Evolutionary conservation across 2,888 invertebrate species (phyloP), one percentile per base, ranked within the genome.

Genomic region (Lycophotia porphyrea): DNA sequence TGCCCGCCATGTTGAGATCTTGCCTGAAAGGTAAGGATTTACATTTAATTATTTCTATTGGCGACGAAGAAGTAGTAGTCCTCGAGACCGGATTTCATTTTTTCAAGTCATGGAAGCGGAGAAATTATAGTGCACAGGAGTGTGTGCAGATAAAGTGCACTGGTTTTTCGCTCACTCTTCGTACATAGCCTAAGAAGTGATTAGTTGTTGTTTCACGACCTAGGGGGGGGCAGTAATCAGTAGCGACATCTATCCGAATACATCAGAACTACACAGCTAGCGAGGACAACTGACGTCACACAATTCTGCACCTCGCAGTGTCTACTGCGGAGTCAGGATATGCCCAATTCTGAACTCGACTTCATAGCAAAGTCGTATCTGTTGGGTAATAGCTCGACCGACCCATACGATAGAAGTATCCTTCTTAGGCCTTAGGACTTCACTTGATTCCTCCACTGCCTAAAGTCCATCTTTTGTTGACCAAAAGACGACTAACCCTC

Each of bases 1-100:
- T 0, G 97, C 97, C 8, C 97, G 96, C 98, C 98, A 98, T 24
- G 96, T 96, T 67, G 97, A 96, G 80, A 97, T 87, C 87, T 95
- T 95, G 61, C 95, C 96, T 94, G 91, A 0, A n/a, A 74, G 63
- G 34, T 34, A 63, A 42, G 1, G 4, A 42, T 18, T 39, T 15
- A 31, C 47, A 18, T 61, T 15, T n/a, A 24, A 34, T 9, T 65
- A 21, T 44, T 27, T 27, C 27, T 18, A 18, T 36, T 24, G 34
- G 44, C 5, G 27, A 27, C 21, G 7, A 27, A 27, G 11, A n/a
- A 13, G 13, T n/a, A 15, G 2, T 55, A 55, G 27, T 27, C 18
- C 7, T 15, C 7, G 55, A 55, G 15, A 55, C 5, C 55, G 7
- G 27, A n/a, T 55, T 55, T 15, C 55, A n/a, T n/a, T n/a, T n/a